Evolutionary conservation across 2,888 invertebrate species (phyloP).

Genomic region (Apodemia zela): DNA sequence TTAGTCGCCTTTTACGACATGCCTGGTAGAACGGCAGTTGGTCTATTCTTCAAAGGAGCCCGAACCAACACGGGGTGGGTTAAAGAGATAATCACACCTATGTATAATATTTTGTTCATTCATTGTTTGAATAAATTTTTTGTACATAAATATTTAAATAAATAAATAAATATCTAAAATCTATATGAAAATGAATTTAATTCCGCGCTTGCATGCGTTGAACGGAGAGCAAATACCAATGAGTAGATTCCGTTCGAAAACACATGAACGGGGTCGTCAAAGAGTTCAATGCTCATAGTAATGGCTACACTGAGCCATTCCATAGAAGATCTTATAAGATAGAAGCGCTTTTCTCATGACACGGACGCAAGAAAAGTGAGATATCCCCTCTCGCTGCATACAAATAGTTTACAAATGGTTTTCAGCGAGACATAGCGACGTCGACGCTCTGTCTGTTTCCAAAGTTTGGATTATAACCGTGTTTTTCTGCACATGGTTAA

Average conservation of each 20-base stretch:
- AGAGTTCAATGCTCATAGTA: slow-evolving; percentile 36
- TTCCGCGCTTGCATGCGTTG: slow-evolving; percentile 8
- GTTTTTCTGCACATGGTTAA: slow-evolving; percentile 15
- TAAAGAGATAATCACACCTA: too few relatives aligned
- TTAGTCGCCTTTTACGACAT: too few relatives aligned
- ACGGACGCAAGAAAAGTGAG: slow-evolving; percentile 76
- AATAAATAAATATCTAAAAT: background rate
- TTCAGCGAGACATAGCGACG: slow-evolving; percentile 46
- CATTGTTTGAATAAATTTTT: too few relatives aligned
- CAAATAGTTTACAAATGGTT: slow-evolving; percentile 80
- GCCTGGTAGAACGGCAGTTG: too few relatives aligned
- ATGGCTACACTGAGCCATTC: slow-evolving; percentile 23
- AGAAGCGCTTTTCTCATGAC: slow-evolving; percentile 57
- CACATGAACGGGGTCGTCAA: slow-evolving; percentile 33
- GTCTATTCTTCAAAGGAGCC: too few relatives aligned
- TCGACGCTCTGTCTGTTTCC: slow-evolving; percentile 26
- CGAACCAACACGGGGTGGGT: too few relatives aligned
- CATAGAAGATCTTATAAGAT: slow-evolving; percentile 42
- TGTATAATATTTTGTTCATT: too few relatives aligned
- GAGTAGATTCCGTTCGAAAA: slow-evolving; percentile 9
- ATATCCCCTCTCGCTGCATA: slow-evolving; percentile 68
- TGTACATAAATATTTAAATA: too few relatives aligned
- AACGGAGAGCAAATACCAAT: slow-evolving; percentile 6
- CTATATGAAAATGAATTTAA: background rate
- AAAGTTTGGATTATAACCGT: slow-evolving; percentile 16